Evolutionary conservation across 2,888 invertebrate species (phyloP).

Genomic region (Tineola bisselliella): DNA sequence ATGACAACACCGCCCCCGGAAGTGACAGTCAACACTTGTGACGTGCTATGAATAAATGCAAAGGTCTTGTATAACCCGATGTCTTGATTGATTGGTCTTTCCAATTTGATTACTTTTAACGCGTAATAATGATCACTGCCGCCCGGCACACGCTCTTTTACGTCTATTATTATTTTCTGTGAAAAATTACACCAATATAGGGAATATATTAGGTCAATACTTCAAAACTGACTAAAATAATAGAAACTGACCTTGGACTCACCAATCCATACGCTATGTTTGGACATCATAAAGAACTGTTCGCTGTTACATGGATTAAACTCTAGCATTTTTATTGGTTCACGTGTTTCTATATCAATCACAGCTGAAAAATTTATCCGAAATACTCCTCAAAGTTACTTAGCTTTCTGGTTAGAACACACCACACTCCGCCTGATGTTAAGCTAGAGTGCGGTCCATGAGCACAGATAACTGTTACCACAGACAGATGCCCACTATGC

Average conservation of each 20-base stretch:
- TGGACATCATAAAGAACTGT: conserved; percentile 45
- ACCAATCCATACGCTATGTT: conserved; percentile 44
- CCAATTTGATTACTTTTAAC: conserved; percentile 32
- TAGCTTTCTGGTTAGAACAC: no score
- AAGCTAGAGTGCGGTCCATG: no score
- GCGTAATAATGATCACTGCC: conserved; percentile 26
- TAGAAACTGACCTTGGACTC: conserved; percentile 27
- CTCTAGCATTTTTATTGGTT: conserved; percentile 32
- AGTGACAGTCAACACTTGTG: conserved; percentile 60
- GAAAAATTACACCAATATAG: no score
- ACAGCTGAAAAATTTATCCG: conserved; percentile 23
- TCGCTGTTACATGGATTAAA: conserved; percentile 42
- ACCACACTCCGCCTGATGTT: no score
- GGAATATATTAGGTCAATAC: no score
- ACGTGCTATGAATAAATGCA: conserved; percentile 55
- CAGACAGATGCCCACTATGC: no score
- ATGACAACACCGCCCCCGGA: conserved; percentile 56
- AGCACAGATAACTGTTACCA: no score
- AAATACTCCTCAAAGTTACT: no score
- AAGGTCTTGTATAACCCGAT: conserved; percentile 58
- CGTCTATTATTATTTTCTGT: conserved; percentile 48
- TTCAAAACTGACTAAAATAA: no score
- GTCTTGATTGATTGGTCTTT: conserved; percentile 16
- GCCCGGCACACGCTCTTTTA: conserved; percentile 26
- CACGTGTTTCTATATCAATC: conserved; percentile 25